phyloP scores from a whole-genome alignment of 1,140 invertebrate genomes.

The Tyrophagus putrescentiae region DNA sequence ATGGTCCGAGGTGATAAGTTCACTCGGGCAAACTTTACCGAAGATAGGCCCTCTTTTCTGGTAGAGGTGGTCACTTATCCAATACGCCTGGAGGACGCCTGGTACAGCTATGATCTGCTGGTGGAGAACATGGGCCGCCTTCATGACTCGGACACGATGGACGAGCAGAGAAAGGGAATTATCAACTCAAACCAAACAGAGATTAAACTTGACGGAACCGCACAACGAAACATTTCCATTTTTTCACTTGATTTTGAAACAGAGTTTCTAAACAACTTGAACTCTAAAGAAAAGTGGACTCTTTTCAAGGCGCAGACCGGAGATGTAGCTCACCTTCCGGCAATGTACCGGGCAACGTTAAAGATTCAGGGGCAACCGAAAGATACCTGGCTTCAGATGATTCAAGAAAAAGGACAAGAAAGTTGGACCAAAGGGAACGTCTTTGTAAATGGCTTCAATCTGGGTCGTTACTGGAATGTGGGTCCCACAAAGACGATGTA shows the following conservation, averaged over 20 bases:
- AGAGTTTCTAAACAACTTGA: no score
- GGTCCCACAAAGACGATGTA: conserved; percentile 62
- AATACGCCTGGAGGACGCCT: not conserved
- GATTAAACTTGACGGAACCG: not conserved
- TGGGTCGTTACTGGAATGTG: conserved; percentile 58
- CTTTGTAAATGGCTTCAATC: conserved; percentile 51
- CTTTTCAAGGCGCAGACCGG: no score
- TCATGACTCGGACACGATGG: no score
- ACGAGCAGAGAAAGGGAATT: conserved; percentile 13
- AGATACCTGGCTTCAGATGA: conserved; percentile 52
- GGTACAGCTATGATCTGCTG: no score
- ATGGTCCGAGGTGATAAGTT: conserved; percentile 11
- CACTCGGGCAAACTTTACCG: no score
- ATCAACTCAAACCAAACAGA: not conserved
- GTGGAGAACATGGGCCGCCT: conserved; percentile 28
- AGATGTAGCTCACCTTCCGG: not conserved
- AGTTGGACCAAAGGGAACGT: conserved; percentile 55
- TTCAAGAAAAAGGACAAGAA: no score
- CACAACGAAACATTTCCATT: not conserved
- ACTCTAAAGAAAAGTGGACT: not conserved
- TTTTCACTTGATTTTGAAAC: conserved; percentile 16
- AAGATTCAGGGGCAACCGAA: not conserved
- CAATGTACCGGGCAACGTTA: not conserved
- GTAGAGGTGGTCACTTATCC: no score
- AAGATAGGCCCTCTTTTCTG: no score